A percentile compares a stretch with the other conserved stretches of the same genome.
These are phyloP conservation scores for Drosophila nigromelanica DNA, from an alignment of 1,140 invertebrate species.

Conservation along the genomic window DNA sequence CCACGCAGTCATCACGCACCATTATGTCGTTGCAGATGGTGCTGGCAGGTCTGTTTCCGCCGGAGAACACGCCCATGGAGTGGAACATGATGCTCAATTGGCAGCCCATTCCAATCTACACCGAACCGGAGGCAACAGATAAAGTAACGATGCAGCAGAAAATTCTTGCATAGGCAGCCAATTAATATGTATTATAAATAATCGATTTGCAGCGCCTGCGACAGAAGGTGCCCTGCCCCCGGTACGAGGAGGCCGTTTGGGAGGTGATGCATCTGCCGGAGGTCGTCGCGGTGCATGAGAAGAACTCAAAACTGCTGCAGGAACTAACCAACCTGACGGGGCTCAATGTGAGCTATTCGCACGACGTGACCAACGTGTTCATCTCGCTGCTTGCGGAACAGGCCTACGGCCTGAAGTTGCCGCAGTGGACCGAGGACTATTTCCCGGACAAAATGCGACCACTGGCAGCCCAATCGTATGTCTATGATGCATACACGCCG, in stretches of 20 bases:
- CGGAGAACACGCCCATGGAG: conserved; percentile 85
- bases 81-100: conserved; percentile 87
- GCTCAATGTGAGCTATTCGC: conserved; percentile 84
- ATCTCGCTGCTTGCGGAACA: conserved; percentile 87
- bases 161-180: not conserved
- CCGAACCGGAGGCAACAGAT: conserved; percentile 86
- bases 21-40: conserved; percentile 90
- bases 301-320: conserved; percentile 85
- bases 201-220: conserved; percentile 83
- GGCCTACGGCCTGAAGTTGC: conserved; percentile 86
- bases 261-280: conserved; percentile 83
- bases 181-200: not conserved
- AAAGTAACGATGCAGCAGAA: conserved; percentile 51
- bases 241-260: conserved; percentile 85
- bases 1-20: conserved; percentile 90
- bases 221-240: conserved; percentile 84
- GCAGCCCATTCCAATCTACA: conserved; percentile 91
- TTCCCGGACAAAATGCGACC: conserved; percentile 86
- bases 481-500: conserved; percentile 86
- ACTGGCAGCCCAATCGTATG: conserved; percentile 85
- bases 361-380: conserved; percentile 87
- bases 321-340: conserved; percentile 86
- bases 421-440: conserved; percentile 86
- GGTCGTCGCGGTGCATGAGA: conserved; percentile 84
- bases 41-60: conserved; percentile 89